Conservation (phyloP, 1,140 invertebrate species). For the Zaprionus capensis region DNA sequence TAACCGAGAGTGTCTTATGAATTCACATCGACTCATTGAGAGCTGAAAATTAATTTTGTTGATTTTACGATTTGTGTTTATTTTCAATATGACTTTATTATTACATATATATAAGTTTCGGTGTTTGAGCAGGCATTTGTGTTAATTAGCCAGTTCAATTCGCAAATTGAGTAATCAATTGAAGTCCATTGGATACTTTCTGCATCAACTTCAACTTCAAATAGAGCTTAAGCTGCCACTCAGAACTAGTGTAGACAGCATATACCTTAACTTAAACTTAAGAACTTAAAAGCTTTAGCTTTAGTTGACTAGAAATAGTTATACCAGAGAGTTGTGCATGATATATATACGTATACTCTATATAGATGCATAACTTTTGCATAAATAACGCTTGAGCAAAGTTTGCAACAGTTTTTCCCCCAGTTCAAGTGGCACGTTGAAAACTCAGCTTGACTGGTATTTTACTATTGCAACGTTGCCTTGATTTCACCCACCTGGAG, state of each 20-base stretch:
- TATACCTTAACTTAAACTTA: neutral
- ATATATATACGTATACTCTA: neutral
- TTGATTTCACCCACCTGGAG: neutral
- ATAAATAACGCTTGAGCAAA: constrained; percentile 2
- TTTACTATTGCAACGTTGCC: constrained; percentile 18
- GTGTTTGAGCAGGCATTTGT: neutral
- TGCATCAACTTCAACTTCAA: too few species aligned
- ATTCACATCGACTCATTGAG: constrained; percentile 21
- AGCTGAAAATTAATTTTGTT: neutral
- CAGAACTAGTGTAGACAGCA: too few species aligned
- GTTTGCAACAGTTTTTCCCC: neutral
- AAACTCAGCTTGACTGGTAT: constrained; percentile 6
- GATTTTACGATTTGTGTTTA: neutral
- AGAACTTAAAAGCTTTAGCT: neutral
- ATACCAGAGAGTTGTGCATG: neutral
- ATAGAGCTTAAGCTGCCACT: too few species aligned
- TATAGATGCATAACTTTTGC: constrained; percentile 7
- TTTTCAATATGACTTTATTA: neutral
- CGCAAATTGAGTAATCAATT: too few species aligned
- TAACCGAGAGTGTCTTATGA: constrained; percentile 4
- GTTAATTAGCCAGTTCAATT: too few species aligned
- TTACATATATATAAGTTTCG: neutral
- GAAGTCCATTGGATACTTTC: too few species aligned
- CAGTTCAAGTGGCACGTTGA: constrained; percentile 2
- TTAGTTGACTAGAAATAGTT: neutral